Evolutionary conservation across 2,113 vertebrate genomes (phyloP).

Genomic region (Benthochromis sp.): DNA sequence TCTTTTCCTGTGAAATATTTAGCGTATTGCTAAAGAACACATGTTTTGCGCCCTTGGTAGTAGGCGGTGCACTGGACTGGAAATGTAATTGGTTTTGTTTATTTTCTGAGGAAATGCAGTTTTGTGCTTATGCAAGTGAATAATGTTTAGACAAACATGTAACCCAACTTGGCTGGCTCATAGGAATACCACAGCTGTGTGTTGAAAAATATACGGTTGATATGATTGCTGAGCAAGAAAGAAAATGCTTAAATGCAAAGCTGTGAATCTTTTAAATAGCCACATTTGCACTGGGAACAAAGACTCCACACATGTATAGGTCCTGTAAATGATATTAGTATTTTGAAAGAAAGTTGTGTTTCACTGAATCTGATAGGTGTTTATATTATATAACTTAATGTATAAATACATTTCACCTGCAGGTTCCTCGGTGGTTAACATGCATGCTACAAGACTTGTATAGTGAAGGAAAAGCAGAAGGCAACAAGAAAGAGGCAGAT

Average conservation of each 20-base stretch:
- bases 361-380: conserved; percentile 9
- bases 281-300: neutral
- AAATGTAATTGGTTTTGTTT: conserved; percentile 47
- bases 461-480: neutral
- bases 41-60: conserved; percentile 15
- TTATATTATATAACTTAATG: neutral
- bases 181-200: conserved; percentile 60
- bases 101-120: conserved; percentile 39
- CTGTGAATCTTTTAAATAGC: conserved; percentile 7
- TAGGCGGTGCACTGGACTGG: conserved; percentile 21
- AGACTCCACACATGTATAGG: neutral
- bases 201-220: conserved; percentile 35
- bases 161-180: conserved; percentile 36
- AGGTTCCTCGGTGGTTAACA: neutral
- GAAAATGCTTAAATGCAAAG: neutral
- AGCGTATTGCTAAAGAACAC: neutral
- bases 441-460: neutral
- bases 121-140: conserved; percentile 58
- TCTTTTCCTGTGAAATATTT: neutral
- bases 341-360: neutral
- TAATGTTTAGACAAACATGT: conserved; percentile 41
- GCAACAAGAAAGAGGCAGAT: neutral
- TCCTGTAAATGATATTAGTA: neutral
- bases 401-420: neutral
- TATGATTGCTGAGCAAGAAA: conserved; percentile 28